Evolutionary conservation across 2,113 vertebrate species (phyloP), one percentile per base, ranked within the genome.

Genomic region (Peromyscus maniculatus): DNA sequence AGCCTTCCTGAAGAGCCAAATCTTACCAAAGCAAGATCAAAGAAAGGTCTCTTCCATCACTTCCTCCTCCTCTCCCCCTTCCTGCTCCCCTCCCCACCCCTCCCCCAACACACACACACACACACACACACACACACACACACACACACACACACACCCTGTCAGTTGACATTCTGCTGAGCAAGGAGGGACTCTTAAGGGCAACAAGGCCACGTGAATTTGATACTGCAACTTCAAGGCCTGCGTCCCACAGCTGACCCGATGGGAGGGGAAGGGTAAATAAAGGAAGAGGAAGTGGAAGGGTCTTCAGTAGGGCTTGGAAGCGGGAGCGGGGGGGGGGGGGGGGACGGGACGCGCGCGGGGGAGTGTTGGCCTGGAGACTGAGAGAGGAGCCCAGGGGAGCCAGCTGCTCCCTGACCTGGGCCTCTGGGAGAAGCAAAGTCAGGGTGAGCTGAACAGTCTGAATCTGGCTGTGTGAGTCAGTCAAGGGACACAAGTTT

Each of bases 21-120:
- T 92, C 93, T 97, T 96, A 92, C 78, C 86, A 96, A 97, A 96
- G 89, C 87, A 96, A 96, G 77, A 92, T 71, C 93, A 92, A 95
- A 96, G 82, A 91, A 84, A 74, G 77, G 31, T 2, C 16, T 2
- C 16, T 72, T 82, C 55, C 15, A 19, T 43, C 22, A 9, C 2
- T 8, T 59, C 69, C 49, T n/a, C 12, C 12, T 7, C 19, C 19
- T 52, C 64, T 11, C 17, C 26, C 39, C 10, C 13, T 43, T 17
- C 43, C 5, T 52, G 21, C 28, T 36, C 16, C 49, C 28, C 7
- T 9, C n/a, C 78, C 16, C 7, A 5, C n/a, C 78, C 52, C 33
- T 43, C 11, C 91, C 67, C 13, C 49, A 90, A 93, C 82, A 69
- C 88, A 84, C 39, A 69, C 39, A 93, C 22, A 83, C 43, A 69